Evolutionary conservation across 2,797 vertebrate species (phyloP).

Genomic region (Avahi laniger): DNA sequence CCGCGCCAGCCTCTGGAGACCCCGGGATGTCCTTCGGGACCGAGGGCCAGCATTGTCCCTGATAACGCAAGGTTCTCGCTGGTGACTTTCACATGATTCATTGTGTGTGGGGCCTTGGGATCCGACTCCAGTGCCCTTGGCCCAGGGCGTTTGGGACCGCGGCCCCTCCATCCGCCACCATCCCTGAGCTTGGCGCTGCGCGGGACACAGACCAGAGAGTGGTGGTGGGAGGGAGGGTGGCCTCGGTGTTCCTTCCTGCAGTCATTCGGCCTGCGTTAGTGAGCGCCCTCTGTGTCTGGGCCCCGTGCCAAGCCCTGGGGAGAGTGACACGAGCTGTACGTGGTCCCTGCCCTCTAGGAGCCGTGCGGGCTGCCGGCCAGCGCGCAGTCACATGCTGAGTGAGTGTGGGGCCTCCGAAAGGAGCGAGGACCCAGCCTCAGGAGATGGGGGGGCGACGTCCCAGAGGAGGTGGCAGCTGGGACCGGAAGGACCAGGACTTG

Average conservation of each 20-base stretch:
- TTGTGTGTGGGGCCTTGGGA: constrained; percentile 40
- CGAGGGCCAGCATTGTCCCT: constrained; percentile 65
- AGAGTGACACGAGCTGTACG: not conserved
- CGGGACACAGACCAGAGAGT: fast-evolving
- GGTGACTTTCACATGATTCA: not conserved
- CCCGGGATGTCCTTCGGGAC: constrained; percentile 56
- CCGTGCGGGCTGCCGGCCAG: not conserved
- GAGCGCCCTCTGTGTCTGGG: not conserved
- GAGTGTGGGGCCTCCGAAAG: not conserved
- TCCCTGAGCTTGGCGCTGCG: not conserved
- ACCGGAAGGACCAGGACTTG: not conserved
- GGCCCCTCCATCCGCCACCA: not conserved
- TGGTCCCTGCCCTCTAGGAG: not conserved
- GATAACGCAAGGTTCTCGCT: not conserved
- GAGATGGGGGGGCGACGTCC: no score
- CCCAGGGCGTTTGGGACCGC: not conserved
- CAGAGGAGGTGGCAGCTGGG: not conserved
- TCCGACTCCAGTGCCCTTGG: not conserved
- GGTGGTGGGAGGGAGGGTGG: no score
- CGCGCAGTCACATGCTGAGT: not conserved
- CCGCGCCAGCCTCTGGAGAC: constrained; percentile 3
- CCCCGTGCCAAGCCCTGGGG: not conserved
- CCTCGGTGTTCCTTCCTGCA: not conserved
- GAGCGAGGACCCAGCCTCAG: not conserved
- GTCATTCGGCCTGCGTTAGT: not conserved